Conservation (phyloP, 2,113 vertebrate genomes). For the Syrmaticus mikado region DNA sequence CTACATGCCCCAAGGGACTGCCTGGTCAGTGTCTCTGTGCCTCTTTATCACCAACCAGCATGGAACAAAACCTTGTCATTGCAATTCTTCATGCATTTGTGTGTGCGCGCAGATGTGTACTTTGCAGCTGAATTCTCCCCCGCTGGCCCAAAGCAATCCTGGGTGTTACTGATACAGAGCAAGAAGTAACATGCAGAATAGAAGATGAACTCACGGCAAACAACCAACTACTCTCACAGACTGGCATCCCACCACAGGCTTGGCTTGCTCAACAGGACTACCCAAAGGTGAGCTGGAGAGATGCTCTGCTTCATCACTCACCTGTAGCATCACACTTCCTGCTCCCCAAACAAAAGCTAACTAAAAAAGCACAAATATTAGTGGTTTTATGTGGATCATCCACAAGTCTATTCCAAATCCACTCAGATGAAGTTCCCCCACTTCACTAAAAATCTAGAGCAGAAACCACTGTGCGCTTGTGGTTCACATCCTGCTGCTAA, state of each 20-base stretch:
- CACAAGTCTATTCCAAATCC: neutral
- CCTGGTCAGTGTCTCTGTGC: conserved; percentile 20
- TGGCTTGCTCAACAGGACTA: neutral
- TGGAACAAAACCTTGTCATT: conserved; percentile 26
- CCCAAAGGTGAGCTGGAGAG: neutral
- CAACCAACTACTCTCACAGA: neutral
- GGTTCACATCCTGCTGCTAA: neutral
- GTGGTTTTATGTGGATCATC: rapidly evolving
- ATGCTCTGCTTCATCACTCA: neutral
- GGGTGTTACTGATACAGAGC: conserved; percentile 23
- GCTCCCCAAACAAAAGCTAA: neutral
- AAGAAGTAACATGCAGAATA: neutral
- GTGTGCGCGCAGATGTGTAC: neutral
- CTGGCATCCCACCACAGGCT: neutral
- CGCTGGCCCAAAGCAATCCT: conserved; percentile 28
- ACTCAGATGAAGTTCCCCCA: neutral
- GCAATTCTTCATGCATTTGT: neutral
- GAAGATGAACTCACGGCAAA: neutral
- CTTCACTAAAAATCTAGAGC: neutral
- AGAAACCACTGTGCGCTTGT: neutral
- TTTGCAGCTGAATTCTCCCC: neutral
- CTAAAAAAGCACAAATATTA: neutral
- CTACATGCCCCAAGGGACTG: neutral
- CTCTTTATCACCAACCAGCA: conserved; percentile 1
- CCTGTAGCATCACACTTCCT: neutral